Percentiles rank a stretch among this genome's conserved stretches.
Conservation (phyloP, 2,888 invertebrate genomes). For the Leuctra nigra region DNA sequence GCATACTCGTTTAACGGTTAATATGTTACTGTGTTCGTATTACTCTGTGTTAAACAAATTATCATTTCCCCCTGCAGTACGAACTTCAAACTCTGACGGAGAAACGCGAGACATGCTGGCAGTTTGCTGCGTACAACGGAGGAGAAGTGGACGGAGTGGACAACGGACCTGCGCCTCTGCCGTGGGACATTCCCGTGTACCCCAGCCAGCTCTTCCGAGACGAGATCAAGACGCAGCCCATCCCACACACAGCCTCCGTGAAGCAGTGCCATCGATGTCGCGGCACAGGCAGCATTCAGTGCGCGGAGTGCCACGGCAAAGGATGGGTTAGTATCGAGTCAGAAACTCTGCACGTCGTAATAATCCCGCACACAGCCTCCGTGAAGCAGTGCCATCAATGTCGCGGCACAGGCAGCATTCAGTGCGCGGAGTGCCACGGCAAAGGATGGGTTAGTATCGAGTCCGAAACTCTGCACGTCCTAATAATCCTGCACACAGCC, state of each 20-base stretch:
- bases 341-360: too few relatives aligned
- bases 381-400: conserved; percentile 43
- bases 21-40: neutral
- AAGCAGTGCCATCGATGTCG: conserved; percentile 42
- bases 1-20: too few relatives aligned
- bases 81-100: conserved; percentile 47
- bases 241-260: conserved; percentile 45
- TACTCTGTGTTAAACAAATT: neutral
- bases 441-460: conserved; percentile 41
- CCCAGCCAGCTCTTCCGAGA: conserved; percentile 40
- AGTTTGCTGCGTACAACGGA: conserved; percentile 43
- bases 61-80: conserved; percentile 37
- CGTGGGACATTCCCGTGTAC: conserved; percentile 43
- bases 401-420: conserved; percentile 38
- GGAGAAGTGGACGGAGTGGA: conserved; percentile 40
- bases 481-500: conserved; percentile 47
- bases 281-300: conserved; percentile 38
- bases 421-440: conserved; percentile 40
- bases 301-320: conserved; percentile 41
- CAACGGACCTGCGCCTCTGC: conserved; percentile 39
- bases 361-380: conserved; percentile 46
- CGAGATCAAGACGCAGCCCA: conserved; percentile 41
- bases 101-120: conserved; percentile 45
- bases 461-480: too few relatives aligned
- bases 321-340: conserved; percentile 41